phyloP scores from a whole-genome alignment of 2,113 vertebrate genomes.

The Seriola rivoliana region DNA sequence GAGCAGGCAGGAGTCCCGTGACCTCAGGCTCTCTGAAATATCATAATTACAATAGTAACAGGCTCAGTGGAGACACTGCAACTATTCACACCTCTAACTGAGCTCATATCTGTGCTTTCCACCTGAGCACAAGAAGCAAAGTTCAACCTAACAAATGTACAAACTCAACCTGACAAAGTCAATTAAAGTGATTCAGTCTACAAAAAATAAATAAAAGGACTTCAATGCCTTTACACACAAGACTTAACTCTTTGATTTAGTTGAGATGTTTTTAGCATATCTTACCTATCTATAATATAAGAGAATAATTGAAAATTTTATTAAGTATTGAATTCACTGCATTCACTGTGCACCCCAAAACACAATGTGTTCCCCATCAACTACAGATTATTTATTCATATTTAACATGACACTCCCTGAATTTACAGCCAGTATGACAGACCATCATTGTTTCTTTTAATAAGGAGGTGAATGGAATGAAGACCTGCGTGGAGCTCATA shows the following conservation, averaged over 20 bases:
- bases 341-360: too few species aligned
- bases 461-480: background rate
- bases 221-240: background rate
- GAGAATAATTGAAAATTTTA: background rate
- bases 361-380: background rate
- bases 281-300: background rate
- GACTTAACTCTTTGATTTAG: background rate
- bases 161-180: background rate
- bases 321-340: background rate
- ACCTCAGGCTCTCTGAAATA: constrained; percentile 67
- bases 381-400: background rate
- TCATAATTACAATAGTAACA: constrained; percentile 64
- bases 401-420: background rate
- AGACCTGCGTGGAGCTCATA: background rate
- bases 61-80: constrained; percentile 32
- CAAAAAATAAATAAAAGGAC: background rate
- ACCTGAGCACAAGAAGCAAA: background rate
- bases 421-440: background rate
- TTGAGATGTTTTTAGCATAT: background rate
- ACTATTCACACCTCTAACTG: constrained; percentile 30
- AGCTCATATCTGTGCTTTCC: background rate
- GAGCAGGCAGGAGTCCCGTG: constrained; percentile 60
- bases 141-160: constrained; percentile 12
- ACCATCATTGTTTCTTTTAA: background rate
- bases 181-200: background rate